A percentile compares a stretch with the other conserved stretches of the same genome.
phyloP scores from a whole-genome alignment of 2,888 invertebrate genomes.

The Caenorhabditis doughertyi region DNA sequence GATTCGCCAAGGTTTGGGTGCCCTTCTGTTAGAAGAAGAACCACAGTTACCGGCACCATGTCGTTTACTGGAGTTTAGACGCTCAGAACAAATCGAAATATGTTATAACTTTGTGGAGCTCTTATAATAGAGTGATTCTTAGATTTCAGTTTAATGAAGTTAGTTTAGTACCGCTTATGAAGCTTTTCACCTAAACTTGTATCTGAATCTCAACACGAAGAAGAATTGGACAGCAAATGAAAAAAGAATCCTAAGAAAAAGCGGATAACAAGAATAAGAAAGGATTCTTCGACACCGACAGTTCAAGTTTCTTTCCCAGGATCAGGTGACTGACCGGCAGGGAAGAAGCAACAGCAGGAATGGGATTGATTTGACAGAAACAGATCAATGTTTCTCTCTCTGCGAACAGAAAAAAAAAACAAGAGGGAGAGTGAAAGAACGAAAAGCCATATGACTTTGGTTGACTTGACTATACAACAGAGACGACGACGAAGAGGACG shows the following conservation, averaged over 20 bases:
- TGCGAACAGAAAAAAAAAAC: neutral
- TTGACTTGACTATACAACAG: conserved; percentile 47
- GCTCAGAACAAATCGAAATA: too few relatives aligned
- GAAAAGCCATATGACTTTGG: conserved; percentile 45
- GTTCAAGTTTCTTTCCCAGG: conserved; percentile 22
- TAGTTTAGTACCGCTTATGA: too few relatives aligned
- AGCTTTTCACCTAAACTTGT: too few relatives aligned
- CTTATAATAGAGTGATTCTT: too few relatives aligned
- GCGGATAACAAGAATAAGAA: neutral
- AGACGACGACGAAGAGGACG: conserved; percentile 1
- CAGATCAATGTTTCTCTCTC: conserved; percentile 25
- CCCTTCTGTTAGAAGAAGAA: too few relatives aligned
- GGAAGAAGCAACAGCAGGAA: neutral
- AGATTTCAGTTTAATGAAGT: too few relatives aligned
- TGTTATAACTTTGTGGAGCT: too few relatives aligned
- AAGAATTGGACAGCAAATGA: too few relatives aligned
- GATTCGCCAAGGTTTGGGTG: too few relatives aligned
- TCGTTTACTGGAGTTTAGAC: too few relatives aligned
- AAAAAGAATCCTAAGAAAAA: neutral
- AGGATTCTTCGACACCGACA: neutral
- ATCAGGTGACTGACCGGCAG: conserved; percentile 25
- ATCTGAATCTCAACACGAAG: too few relatives aligned
- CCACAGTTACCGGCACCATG: too few relatives aligned
- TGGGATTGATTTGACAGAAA: conserved; percentile 22
- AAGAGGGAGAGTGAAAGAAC: conserved; percentile 15